Conservation (phyloP, 1,140 invertebrate species). For the Solenopsis fugax region DNA sequence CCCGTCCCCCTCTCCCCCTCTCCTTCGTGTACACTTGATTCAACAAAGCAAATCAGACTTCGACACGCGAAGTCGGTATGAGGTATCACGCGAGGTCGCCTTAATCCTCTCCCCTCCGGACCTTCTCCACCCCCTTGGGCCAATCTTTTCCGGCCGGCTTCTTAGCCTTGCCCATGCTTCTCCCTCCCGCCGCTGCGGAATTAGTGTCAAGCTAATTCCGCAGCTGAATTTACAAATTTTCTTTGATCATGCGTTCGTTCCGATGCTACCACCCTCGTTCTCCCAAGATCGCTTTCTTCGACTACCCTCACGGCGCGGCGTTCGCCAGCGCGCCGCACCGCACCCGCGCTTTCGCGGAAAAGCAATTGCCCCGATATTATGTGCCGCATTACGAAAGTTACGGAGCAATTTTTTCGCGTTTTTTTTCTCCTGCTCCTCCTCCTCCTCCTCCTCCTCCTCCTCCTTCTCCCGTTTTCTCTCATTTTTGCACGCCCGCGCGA, state of each 20-base stretch:
- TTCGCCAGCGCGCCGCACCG: background rate
- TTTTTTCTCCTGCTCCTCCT: background rate
- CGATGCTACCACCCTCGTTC: constrained; percentile 3
- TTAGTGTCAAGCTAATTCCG: constrained; percentile 72
- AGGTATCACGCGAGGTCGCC: constrained; percentile 84
- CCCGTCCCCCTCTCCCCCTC: background rate
- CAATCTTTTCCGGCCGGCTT: constrained; percentile 67
- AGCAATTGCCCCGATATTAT: constrained; percentile 57
- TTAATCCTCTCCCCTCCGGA: background rate
- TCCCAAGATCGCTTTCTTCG: constrained; percentile 3
- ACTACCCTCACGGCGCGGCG: background rate
- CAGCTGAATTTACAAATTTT: constrained; percentile 68
- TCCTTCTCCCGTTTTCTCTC: background rate
- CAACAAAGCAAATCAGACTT: constrained; percentile 87
- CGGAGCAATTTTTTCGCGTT: constrained; percentile 51
- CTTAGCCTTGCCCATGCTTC: constrained; percentile 63
- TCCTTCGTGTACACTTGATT: constrained; percentile 83
- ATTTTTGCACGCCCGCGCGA: background rate
- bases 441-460: background rate
- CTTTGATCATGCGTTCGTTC: constrained; percentile 67
- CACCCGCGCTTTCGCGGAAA: constrained; percentile 53
- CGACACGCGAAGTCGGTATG: constrained; percentile 85
- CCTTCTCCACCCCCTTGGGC: constrained; percentile 42
- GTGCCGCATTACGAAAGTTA: constrained; percentile 54
- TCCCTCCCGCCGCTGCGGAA: constrained; percentile 26